phyloP scores from a whole-genome alignment of 1,140 invertebrate species.

The Atopsyche davidsoni region DNA sequence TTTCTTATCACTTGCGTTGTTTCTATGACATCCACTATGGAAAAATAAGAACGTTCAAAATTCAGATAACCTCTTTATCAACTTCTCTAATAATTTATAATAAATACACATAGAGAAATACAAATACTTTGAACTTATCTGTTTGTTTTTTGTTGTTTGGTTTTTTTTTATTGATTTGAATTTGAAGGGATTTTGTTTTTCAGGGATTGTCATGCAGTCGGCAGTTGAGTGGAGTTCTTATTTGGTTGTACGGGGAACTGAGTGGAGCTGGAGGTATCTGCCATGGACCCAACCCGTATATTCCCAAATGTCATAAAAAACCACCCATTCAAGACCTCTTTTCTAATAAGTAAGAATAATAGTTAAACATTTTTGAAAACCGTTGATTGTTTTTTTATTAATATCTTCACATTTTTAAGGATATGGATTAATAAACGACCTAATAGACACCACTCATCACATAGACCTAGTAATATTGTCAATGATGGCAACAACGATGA shows the following conservation, averaged over 20 bases:
- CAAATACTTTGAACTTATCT: too few relatives aligned
- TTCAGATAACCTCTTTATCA: too few relatives aligned
- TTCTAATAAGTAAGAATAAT: constrained; percentile 36
- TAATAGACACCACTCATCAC: neutral
- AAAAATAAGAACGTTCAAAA: too few relatives aligned
- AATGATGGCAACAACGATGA: neutral
- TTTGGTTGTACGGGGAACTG: constrained; percentile 53
- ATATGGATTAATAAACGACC: constrained; percentile 9
- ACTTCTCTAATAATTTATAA: too few relatives aligned
- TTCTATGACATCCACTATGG: too few relatives aligned
- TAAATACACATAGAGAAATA: too few relatives aligned
- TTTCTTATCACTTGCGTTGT: too few relatives aligned
- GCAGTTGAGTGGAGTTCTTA: constrained; percentile 54
- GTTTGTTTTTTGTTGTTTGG: neutral
- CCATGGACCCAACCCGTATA: constrained; percentile 33
- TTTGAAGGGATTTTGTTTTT: constrained; percentile 1
- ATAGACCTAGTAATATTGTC: constrained; percentile 3
- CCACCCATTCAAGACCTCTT: constrained; percentile 40
- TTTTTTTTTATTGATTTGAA: neutral
- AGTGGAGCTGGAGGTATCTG: constrained; percentile 25
- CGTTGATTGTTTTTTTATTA: constrained; percentile 4
- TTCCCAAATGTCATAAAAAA: constrained; percentile 18
- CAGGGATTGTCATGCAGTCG: constrained; percentile 53
- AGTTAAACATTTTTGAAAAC: neutral
- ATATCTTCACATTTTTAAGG: neutral